Evolutionary conservation across 1,140 invertebrate species (phyloP).

Genomic region (Hirudo medicinalis): DNA sequence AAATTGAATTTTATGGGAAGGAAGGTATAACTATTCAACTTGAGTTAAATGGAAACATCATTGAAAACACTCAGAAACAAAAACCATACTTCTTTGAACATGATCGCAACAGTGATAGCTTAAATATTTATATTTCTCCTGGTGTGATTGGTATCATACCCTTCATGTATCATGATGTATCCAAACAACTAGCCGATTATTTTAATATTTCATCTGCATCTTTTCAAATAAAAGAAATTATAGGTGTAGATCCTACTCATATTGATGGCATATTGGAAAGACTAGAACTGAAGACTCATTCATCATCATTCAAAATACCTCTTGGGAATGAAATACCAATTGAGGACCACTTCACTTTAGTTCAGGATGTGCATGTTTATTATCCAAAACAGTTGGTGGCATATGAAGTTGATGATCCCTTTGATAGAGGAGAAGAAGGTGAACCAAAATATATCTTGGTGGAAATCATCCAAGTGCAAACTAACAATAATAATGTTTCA

Average conservation of each 20-base stretch:
- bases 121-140: no score
- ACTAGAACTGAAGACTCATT: background rate
- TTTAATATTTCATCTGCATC: background rate
- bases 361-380: constrained; percentile 6
- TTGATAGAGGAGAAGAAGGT: constrained; percentile 9
- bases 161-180: no score
- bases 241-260: background rate
- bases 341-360: background rate
- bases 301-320: background rate
- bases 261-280: background rate
- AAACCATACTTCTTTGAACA: no score
- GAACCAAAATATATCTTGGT: constrained; percentile 14
- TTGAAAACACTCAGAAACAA: no score
- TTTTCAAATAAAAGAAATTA: background rate
- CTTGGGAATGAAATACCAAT: background rate
- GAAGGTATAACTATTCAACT: no score
- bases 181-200: background rate
- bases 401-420: constrained; percentile 10
- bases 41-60: no score
- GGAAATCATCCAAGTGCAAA: background rate
- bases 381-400: constrained; percentile 2
- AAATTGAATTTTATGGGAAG: no score
- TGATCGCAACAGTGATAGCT: no score
- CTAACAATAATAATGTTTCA: background rate
- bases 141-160: no score